Conservation (phyloP, 2,888 invertebrate genomes). For the Prenolepis imparis region DNA sequence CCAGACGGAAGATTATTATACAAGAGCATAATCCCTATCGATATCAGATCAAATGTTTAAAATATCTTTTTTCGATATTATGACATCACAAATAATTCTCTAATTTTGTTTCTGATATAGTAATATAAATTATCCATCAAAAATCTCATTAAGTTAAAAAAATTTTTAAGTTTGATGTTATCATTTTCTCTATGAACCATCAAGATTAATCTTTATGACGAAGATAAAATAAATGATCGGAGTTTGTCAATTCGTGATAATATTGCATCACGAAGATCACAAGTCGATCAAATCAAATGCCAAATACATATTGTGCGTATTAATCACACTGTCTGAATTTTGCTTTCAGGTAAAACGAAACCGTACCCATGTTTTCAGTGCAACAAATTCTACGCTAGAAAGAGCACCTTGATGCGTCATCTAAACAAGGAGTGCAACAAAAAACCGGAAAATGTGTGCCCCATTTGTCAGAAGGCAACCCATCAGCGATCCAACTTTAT, state of each 20-base stretch:
- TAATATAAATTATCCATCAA: not conserved
- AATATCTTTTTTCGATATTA: conserved; percentile 7
- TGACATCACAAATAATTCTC: not conserved
- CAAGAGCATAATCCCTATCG: not conserved
- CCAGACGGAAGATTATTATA: conserved; percentile 21
- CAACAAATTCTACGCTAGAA: conserved; percentile 86
- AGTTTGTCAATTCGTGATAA: not conserved
- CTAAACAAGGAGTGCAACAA: conserved; percentile 84
- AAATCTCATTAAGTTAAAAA: not conserved
- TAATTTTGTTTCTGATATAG: not conserved
- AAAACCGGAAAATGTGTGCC: conserved; percentile 81
- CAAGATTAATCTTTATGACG: not conserved
- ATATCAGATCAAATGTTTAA: not conserved
- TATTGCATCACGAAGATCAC: conserved; percentile 9
- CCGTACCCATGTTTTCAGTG: conserved; percentile 78
- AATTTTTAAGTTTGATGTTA: not conserved
- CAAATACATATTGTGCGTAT: not conserved
- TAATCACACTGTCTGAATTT: conserved; percentile 56
- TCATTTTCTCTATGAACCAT: too few species aligned
- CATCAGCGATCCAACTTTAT: conserved; percentile 81
- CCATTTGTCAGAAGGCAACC: conserved; percentile 80
- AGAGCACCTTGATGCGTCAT: conserved; percentile 88
- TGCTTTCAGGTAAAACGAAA: conserved; percentile 64
- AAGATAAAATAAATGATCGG: not conserved
- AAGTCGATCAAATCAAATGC: not conserved